Evolutionary conservation across 1,140 invertebrate species (phyloP).

Genomic region (Gryllus bimaculatus): DNA sequence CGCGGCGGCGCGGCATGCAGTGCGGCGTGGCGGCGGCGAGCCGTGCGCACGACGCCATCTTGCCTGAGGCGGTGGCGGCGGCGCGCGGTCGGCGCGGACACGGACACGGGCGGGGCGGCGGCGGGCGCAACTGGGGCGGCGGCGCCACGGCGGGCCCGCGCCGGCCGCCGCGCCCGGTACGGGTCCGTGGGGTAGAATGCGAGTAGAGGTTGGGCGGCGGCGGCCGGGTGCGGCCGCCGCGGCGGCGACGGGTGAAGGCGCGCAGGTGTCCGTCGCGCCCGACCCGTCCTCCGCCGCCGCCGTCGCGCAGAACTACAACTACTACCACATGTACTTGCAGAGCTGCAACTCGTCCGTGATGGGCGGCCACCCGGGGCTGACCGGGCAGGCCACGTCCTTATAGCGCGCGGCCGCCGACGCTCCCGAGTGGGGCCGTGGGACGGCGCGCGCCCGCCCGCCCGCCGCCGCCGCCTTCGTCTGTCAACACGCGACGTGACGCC

Average conservation of each 20-base stretch:
- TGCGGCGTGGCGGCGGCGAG: too few species aligned
- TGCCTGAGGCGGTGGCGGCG: conserved; percentile 29
- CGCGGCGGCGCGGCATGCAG: too few species aligned
- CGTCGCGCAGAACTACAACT: conserved; percentile 19
- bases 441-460: too few species aligned
- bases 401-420: background rate
- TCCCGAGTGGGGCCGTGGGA: too few species aligned
- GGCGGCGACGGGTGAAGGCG: conserved; percentile 23
- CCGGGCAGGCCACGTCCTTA: background rate
- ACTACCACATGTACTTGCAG: conserved; percentile 22
- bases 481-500: too few species aligned
- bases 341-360: conserved; percentile 18
- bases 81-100: conserved; percentile 29
- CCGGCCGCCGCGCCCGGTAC: conserved; percentile 24
- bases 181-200: too few species aligned
- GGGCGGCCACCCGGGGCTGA: conserved; percentile 11
- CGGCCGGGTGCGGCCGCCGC: background rate
- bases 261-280: background rate
- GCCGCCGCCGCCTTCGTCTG: too few species aligned
- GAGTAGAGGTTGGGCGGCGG: too few species aligned
- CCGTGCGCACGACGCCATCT: too few species aligned
- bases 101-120: conserved; percentile 25
- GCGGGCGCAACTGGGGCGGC: background rate
- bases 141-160: background rate
- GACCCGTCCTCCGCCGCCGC: conserved; percentile 10